A percentile compares a stretch with the other conserved stretches of the same genome.
phyloP scores from a whole-genome alignment of 2,113 vertebrate genomes.

The Laterallus jamaicensis region DNA sequence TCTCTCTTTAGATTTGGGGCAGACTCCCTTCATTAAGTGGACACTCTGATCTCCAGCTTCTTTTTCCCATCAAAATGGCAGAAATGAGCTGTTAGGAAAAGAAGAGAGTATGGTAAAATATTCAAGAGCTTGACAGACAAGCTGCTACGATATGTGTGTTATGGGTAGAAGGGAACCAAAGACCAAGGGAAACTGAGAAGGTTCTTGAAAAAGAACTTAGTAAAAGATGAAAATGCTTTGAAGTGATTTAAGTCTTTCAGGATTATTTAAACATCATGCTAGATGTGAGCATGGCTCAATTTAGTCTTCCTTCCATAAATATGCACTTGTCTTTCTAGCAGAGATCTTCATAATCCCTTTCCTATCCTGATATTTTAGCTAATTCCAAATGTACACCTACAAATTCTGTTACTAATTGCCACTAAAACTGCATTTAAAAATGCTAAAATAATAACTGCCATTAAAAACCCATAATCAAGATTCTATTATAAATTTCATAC shows the following conservation, averaged over 20 bases:
- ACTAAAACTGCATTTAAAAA: background rate
- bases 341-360: background rate
- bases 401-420: background rate
- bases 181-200: background rate
- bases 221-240: conserved; percentile 28
- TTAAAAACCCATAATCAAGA: background rate
- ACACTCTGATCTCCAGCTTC: background rate
- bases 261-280: background rate
- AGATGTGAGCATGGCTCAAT: background rate
- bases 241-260: conserved; percentile 31
- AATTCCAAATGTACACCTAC: background rate
- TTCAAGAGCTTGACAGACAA: background rate
- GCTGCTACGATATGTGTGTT: background rate
- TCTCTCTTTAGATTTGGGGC: background rate
- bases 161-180: background rate
- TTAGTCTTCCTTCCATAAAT: background rate
- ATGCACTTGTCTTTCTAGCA: background rate
- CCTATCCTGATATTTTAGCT: background rate
- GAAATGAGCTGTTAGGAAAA: background rate
- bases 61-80: background rate
- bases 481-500: background rate
- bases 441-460: background rate
- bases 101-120: background rate
- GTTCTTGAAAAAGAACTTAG: background rate
- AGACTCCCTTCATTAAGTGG: background rate